Base-by-base conservation (phyloP, 2,888 invertebrate genomes). In the Ptychoptera albimana region DNA sequence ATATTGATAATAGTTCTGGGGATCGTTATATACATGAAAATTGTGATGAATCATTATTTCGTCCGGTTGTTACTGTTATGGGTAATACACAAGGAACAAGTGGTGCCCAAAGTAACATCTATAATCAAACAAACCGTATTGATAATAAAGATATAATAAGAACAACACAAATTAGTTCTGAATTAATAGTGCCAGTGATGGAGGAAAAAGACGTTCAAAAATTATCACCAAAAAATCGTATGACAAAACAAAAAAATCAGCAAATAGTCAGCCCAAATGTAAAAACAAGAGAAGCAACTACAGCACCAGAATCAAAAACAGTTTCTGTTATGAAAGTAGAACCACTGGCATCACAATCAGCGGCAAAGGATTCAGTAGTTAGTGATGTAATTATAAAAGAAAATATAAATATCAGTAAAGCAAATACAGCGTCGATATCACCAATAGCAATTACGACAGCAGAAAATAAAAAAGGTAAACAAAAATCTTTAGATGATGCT, bases 1-100 rank as follows among this genome's bases (percentile, higher is more conserved):
- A 31, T 41, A 59, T 61, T 50, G 57, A 60, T 14, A 8, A 57
- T 52, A 39, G n/a, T 23, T 13, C 8, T 7, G 58, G 60, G 49
- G 61, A 60, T 41, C 57, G 55, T 45, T 52, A 67, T 30, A 71
- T 71, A 42, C 69, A 71, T 55, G 73, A 73, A 58, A 73, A 73
- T 63, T 72, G 73, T 56, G 81, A 81, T 65, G 81, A 81, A 64
- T 73, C 75, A 37, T 66, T 76, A 45, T 81, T 81, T 63, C 70
- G 81, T 13, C 78, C 79, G 31, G 75, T 80, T 45, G 72, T 79
- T 14, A 59, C 66, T 61, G 61, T 48, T 58, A 60, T 49, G 59
- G 35, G 42, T 8, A 30, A 35, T 42, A 13, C 23, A 32, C 15
- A 34, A 42, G 15, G 32, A 9, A 30, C 36, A 8, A 14, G 29